These are phyloP conservation scores for Oxyura jamaicensis DNA, from an alignment of 2,113 vertebrate genomes.

Conservation along the genomic window DNA sequence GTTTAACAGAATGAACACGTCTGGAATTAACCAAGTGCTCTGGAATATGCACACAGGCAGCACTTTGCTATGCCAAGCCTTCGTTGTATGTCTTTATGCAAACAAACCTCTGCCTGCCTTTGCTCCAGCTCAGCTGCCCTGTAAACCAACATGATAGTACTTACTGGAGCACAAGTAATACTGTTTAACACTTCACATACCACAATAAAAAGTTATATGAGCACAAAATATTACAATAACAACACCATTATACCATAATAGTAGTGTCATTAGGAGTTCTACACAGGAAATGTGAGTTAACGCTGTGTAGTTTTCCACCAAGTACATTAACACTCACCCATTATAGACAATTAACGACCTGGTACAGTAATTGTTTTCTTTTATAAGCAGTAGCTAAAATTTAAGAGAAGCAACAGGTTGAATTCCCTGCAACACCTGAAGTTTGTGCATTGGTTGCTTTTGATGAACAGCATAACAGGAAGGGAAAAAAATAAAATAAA, in stretches of 20 bases:
- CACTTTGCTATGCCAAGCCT: neutral
- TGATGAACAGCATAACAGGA: neutral
- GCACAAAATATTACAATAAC: neutral
- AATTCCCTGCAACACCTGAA: slow-evolving; percentile 23
- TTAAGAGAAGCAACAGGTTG: neutral
- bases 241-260: neutral
- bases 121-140: neutral
- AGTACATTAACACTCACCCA: neutral
- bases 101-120: neutral
- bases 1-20: neutral
- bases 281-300: neutral
- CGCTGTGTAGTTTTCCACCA: neutral
- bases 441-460: neutral
- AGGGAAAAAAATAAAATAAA: neutral
- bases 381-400: neutral
- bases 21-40: neutral
- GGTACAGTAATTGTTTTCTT: neutral
- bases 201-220: neutral
- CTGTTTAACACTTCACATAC: neutral
- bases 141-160: neutral
- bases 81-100: neutral
- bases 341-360: slow-evolving; percentile 6
- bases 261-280: neutral
- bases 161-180: neutral
- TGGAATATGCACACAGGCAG: accelerated